Evolutionary conservation across 2,113 vertebrate genomes (phyloP).

Genomic region (Psittacus erithacus): DNA sequence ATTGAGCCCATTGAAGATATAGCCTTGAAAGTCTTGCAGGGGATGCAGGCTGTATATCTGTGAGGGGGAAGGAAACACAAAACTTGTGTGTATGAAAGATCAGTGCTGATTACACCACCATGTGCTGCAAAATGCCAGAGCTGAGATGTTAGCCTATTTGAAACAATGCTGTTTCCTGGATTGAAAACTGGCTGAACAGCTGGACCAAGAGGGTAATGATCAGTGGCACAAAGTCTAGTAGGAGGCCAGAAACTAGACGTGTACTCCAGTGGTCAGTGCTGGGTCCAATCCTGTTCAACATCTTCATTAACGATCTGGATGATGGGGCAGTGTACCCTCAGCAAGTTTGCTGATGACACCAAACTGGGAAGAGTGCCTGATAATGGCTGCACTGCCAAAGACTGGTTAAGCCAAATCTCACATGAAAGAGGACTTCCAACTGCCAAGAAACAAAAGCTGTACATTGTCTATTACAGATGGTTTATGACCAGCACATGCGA

Average conservation of each 20-base stretch:
- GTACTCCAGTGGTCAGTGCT: neutral
- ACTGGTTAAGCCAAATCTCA: neutral
- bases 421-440: neutral
- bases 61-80: neutral
- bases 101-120: fast-evolving
- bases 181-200: neutral
- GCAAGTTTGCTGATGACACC: neutral
- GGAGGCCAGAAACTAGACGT: neutral
- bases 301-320: neutral
- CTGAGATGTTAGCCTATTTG: neutral
- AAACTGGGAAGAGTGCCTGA: neutral
- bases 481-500: neutral
- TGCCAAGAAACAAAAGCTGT: neutral
- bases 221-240: neutral
- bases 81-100: neutral
- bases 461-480: neutral
- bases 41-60: conserved; percentile 80
- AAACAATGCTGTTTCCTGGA: neutral
- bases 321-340: neutral
- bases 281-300: neutral
- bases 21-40: conserved; percentile 73
- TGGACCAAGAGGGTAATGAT: neutral
- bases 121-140: neutral
- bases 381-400: neutral
- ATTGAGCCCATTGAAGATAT: conserved; percentile 59